These are phyloP conservation scores for Sipha maydis DNA, from an alignment of 2,888 invertebrate genomes.

Conservation along the genomic window DNA sequence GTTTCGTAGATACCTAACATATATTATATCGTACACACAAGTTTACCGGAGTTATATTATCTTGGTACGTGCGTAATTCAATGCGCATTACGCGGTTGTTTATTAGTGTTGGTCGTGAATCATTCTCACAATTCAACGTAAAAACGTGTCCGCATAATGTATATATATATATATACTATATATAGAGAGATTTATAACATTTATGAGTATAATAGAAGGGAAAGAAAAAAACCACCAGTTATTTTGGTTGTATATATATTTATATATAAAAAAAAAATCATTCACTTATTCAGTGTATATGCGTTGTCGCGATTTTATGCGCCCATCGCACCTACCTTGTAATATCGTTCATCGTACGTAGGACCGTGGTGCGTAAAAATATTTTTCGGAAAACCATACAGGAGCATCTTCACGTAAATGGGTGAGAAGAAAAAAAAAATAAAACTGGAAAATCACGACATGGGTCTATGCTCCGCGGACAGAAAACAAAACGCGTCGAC, in stretches of 20 bases:
- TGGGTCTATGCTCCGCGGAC: constrained; percentile 39
- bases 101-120: background rate
- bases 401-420: background rate
- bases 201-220: too few relatives aligned
- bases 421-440: background rate
- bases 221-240: background rate
- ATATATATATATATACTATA: background rate
- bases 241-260: background rate
- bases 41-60: too few relatives aligned
- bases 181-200: too few relatives aligned
- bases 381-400: background rate
- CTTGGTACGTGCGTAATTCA: too few relatives aligned
- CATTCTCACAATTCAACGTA: constrained; percentile 4
- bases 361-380: background rate
- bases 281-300: background rate
- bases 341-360: background rate
- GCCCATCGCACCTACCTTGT: background rate
- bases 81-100: background rate
- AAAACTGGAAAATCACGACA: constrained; percentile 42
- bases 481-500: constrained; percentile 32
- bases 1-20: background rate
- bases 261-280: background rate
- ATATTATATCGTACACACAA: too few relatives aligned
- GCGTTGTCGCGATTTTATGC: background rate
- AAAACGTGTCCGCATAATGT: background rate